A percentile compares a stretch with the other conserved stretches of the same genome.
Conservation (phyloP, 2,113 vertebrate genomes). For the Tyto alba region DNA sequence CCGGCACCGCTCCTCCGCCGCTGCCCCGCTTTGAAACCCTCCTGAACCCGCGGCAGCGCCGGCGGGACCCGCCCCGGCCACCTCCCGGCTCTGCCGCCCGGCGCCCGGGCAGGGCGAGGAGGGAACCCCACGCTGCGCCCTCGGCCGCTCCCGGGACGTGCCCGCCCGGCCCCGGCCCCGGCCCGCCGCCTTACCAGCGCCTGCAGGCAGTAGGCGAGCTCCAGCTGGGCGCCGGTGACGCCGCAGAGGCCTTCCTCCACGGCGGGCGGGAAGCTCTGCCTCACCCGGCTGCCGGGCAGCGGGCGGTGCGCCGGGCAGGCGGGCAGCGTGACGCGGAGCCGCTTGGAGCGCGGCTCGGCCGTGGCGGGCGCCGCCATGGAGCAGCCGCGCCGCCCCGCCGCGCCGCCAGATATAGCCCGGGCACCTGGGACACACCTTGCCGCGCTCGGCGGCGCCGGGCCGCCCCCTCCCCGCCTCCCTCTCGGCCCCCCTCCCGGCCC, state of each 20-base stretch:
- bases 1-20: neutral
- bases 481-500: neutral
- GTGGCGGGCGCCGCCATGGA: neutral
- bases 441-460: neutral
- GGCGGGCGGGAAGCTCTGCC: slow-evolving; percentile 62
- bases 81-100: no score
- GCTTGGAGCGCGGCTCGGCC: slow-evolving; percentile 67
- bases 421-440: slow-evolving; percentile 36
- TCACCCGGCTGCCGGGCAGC: slow-evolving; percentile 29
- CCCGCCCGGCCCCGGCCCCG: neutral
- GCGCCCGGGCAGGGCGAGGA: fast-evolving
- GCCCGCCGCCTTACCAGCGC: slow-evolving; percentile 68
- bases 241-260: slow-evolving; percentile 78
- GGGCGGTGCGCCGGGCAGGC: slow-evolving; percentile 53
- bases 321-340: slow-evolving; percentile 60
- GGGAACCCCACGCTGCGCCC: fast-evolving
- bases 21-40: neutral
- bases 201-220: slow-evolving; percentile 70
- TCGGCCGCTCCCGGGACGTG: neutral
- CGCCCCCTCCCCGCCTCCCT: neutral
- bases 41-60: neutral
- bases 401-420: neutral
- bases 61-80: neutral
- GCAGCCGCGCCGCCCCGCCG: neutral
- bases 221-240: slow-evolving; percentile 64